Evolutionary conservation across 2,113 vertebrate species (phyloP).

Genomic region (Pluvianellus socialis): DNA sequence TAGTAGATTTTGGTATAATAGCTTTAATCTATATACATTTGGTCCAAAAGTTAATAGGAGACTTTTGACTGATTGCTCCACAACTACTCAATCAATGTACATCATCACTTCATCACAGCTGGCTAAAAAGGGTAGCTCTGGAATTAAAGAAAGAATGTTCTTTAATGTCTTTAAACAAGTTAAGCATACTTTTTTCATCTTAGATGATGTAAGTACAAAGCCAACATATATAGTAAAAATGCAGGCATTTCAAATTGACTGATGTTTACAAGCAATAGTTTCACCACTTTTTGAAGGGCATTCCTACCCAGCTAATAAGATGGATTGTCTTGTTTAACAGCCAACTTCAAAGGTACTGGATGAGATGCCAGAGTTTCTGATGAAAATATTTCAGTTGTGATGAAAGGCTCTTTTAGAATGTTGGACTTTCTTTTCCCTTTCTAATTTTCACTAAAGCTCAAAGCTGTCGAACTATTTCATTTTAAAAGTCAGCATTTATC

Average conservation of each 20-base stretch:
- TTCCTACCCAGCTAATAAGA: neutral
- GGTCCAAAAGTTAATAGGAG: neutral
- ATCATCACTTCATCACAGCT: neutral
- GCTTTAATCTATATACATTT: neutral
- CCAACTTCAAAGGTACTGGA: neutral
- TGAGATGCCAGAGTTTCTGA: slow-evolving; percentile 7
- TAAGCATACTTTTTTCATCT: neutral
- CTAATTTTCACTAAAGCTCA: slow-evolving; percentile 44
- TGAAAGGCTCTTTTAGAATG: slow-evolving; percentile 45
- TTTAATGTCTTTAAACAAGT: neutral
- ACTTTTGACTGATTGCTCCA: neutral
- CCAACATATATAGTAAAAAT: neutral
- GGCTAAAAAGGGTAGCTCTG: neutral
- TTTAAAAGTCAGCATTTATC: slow-evolving; percentile 46
- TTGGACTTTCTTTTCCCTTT: neutral
- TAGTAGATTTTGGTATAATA: neutral
- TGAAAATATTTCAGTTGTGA: slow-evolving; percentile 34
- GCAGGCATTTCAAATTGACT: neutral
- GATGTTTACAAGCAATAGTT: neutral
- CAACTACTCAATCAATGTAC: neutral
- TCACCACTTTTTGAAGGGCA: slow-evolving; percentile 5
- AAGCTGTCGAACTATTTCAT: slow-evolving; percentile 39
- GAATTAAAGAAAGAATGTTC: neutral
- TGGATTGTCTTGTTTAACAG: neutral
- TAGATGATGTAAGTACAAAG: neutral